A percentile compares a stretch with the other conserved stretches of the same genome.
Conservation (phyloP, 2,888 invertebrate genomes). For the Spisula solida region DNA sequence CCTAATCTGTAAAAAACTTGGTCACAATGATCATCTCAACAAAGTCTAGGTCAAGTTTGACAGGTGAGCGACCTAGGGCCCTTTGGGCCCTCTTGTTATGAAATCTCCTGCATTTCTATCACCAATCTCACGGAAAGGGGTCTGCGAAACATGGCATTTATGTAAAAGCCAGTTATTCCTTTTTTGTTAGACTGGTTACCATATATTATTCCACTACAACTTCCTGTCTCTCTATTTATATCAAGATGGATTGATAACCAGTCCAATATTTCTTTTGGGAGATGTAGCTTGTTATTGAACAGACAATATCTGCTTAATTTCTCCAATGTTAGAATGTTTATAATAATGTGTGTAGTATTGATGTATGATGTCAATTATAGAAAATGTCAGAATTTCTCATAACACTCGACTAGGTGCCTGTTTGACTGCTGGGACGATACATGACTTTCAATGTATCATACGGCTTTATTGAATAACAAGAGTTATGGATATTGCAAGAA, state of each 20-base stretch:
- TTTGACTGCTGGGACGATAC: neutral
- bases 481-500: too few species aligned
- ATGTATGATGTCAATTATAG: constrained; percentile 45
- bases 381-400: constrained; percentile 40
- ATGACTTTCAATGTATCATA: neutral
- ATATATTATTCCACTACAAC: neutral
- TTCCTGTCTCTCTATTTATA: neutral
- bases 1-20: too few species aligned
- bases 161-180: too few species aligned
- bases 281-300: constrained; percentile 13
- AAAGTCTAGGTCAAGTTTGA: too few species aligned
- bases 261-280: constrained; percentile 31
- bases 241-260: constrained; percentile 26
- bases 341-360: constrained; percentile 42
- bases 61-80: too few species aligned
- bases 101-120: too few species aligned
- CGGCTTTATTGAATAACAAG: too few species aligned
- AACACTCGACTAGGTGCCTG: constrained; percentile 20
- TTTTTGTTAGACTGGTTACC: neutral
- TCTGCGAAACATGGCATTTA: too few species aligned
- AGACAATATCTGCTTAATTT: constrained; percentile 37
- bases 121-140: too few species aligned
- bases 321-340: neutral
- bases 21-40: too few species aligned
- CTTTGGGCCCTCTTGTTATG: too few species aligned